Evolutionary conservation across 1,140 invertebrate species (phyloP).

Genomic region (Drosophila ambigua): DNA sequence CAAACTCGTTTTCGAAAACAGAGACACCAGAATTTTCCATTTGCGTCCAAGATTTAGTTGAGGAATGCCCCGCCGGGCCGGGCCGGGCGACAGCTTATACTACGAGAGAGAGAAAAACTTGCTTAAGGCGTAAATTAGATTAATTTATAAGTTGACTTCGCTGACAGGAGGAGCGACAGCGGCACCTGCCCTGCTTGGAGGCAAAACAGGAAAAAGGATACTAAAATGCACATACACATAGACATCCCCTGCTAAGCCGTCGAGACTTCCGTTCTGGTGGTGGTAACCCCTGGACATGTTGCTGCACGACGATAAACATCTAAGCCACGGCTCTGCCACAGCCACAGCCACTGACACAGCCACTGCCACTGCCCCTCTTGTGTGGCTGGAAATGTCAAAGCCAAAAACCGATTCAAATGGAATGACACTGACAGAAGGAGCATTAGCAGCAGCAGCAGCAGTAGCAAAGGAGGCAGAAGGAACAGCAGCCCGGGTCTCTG

Average conservation of each 20-base stretch:
- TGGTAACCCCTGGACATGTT: background rate
- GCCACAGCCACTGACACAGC: slow-evolving; percentile 59
- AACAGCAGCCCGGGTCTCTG: slow-evolving; percentile 42
- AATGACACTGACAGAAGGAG: slow-evolving; percentile 33
- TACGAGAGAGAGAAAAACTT: slow-evolving; percentile 15
- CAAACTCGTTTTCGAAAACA: slow-evolving; percentile 71
- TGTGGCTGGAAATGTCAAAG: slow-evolving; percentile 49
- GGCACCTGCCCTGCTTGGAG: slow-evolving; percentile 34
- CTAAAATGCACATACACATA: background rate
- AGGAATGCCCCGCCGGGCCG: slow-evolving; percentile 38
- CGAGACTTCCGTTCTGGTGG: slow-evolving; percentile 62
- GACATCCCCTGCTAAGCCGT: slow-evolving; percentile 26
- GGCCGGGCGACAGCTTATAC: background rate
- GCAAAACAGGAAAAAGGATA: slow-evolving; percentile 17
- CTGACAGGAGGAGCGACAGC: slow-evolving; percentile 20
- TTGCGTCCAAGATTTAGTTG: slow-evolving; percentile 47
- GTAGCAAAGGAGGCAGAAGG: slow-evolving; percentile 2
- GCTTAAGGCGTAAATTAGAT: slow-evolving; percentile 47
- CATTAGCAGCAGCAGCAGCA: slow-evolving; percentile 7
- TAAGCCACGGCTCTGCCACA: slow-evolving; percentile 62
- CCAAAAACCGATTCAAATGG: slow-evolving; percentile 38
- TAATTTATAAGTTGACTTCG: slow-evolving; percentile 43
- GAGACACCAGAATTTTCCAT: slow-evolving; percentile 67
- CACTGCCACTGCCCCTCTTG: slow-evolving; percentile 35
- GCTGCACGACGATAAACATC: slow-evolving; percentile 65